phyloP scores from a whole-genome alignment of 2,888 invertebrate genomes.

The Pardosa pseudoannulata region DNA sequence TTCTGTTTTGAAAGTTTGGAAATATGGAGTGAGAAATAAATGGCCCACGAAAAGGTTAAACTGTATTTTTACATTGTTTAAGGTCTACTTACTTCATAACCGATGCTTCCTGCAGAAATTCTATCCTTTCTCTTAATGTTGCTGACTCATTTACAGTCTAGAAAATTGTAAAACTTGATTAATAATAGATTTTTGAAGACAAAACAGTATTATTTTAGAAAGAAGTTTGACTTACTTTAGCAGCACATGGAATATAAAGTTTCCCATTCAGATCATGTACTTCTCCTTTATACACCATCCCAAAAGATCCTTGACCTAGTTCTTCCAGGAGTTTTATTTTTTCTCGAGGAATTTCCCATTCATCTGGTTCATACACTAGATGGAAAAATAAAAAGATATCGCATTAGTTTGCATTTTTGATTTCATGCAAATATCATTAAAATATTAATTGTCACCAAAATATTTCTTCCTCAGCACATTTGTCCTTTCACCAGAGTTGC shows the following conservation, averaged over 20 bases:
- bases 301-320: slow-evolving; percentile 91
- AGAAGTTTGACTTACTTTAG: slow-evolving; percentile 83
- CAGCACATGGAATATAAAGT: slow-evolving; percentile 86
- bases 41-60: too few relatives aligned
- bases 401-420: neutral
- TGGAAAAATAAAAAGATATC: neutral
- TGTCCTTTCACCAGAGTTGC: too few relatives aligned
- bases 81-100: slow-evolving; percentile 91
- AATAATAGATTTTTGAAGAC: too few relatives aligned
- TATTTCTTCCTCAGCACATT: too few relatives aligned
- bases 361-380: slow-evolving; percentile 84
- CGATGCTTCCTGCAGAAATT: slow-evolving; percentile 95
- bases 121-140: slow-evolving; percentile 89
- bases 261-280: slow-evolving; percentile 81
- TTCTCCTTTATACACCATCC: slow-evolving; percentile 90
- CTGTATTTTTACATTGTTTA: too few relatives aligned
- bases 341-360: slow-evolving; percentile 94
- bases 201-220: too few relatives aligned
- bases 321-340: slow-evolving; percentile 85
- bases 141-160: slow-evolving; percentile 92
- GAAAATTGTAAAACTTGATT: too few relatives aligned
- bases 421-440: neutral
- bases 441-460: too few relatives aligned
- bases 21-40: too few relatives aligned
- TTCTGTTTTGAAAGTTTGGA: too few relatives aligned